Evolutionary conservation across 2,888 invertebrate species (phyloP).

Genomic region (Leucophora obtusa): DNA sequence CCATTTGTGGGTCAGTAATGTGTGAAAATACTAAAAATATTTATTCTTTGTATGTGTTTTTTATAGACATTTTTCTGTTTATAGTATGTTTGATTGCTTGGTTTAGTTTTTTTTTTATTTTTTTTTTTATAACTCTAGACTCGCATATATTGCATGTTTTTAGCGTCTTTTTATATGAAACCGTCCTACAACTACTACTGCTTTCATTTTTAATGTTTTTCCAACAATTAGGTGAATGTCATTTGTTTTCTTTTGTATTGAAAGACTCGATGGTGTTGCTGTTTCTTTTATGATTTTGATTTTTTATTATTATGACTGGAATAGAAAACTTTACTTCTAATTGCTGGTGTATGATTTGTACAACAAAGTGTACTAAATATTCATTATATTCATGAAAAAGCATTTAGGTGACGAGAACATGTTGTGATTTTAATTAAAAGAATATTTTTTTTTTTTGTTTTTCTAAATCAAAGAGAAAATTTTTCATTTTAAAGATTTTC

Average conservation of each 20-base stretch:
- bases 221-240: slow-evolving; percentile 62
- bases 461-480: neutral
- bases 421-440: neutral
- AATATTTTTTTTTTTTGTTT: neutral
- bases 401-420: slow-evolving; percentile 15
- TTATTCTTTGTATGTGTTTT: slow-evolving; percentile 40
- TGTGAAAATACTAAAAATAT: slow-evolving; percentile 56
- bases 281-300: neutral
- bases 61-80: slow-evolving; percentile 19
- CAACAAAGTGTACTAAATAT: slow-evolving; percentile 28
- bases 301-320: slow-evolving; percentile 22
- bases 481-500: too few relatives aligned
- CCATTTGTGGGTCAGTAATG: slow-evolving; percentile 63
- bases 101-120: slow-evolving; percentile 15
- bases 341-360: slow-evolving; percentile 3
- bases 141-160: slow-evolving; percentile 37
- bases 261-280: slow-evolving; percentile 20
- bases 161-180: slow-evolving; percentile 31
- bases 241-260: slow-evolving; percentile 38
- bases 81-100: slow-evolving; percentile 20
- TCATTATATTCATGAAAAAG: slow-evolving; percentile 28
- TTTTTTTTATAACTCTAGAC: slow-evolving; percentile 19
- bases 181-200: slow-evolving; percentile 37
- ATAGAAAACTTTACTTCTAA: slow-evolving; percentile 47
- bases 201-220: slow-evolving; percentile 63